Evolutionary conservation across 1,140 invertebrate genomes (phyloP), one percentile per base, ranked within the genome.

Genomic region (Drosophila obscura): DNA sequence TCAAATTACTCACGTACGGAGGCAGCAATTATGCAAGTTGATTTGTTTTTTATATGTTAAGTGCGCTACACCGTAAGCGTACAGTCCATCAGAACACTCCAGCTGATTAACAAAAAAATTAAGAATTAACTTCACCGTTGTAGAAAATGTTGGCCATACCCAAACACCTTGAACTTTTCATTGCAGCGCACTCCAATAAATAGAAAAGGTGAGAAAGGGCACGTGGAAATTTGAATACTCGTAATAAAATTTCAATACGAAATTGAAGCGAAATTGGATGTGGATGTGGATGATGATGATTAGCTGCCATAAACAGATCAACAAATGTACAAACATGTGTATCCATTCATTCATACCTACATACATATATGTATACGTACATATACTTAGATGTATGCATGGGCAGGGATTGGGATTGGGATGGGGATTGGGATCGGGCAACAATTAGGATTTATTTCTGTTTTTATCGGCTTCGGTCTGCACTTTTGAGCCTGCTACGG

Each of bases 321-420:
- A 87, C 83, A 88, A 73, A 87, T 87, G 79, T 88, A 87, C 71
- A 87, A 87, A 88, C 82, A 85, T 78, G 78, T 87, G 75, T 13
- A 39, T 1, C 35, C 35, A 39, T 3, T 11, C 66, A 78, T 78
- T 76, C 71, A 76, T 73, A 78, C n/a, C 67, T 73, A 57, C 66
- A 75, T 53, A 75, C 62, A 78, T 72, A 58, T 76, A 72, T 57
- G 76, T 66, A 67, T 24, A 24, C 22, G 0, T 24, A 24, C 76
- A 74, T 69, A 65, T 85, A 31, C 22, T 0, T 5, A 24, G 2
- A 1, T 13, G 44, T 52, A 65, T 16, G 24, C 49, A n/a, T 59
- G 3, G 8, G 9, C 3, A 35, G 24, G 7, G 28, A 26, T 26
- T 19, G 19, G 19, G 24, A 4, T 26, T 49, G n/a, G 39, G 35